phyloP scores from a whole-genome alignment of 2,797 vertebrate genomes.

The Halcyon badia region DNA sequence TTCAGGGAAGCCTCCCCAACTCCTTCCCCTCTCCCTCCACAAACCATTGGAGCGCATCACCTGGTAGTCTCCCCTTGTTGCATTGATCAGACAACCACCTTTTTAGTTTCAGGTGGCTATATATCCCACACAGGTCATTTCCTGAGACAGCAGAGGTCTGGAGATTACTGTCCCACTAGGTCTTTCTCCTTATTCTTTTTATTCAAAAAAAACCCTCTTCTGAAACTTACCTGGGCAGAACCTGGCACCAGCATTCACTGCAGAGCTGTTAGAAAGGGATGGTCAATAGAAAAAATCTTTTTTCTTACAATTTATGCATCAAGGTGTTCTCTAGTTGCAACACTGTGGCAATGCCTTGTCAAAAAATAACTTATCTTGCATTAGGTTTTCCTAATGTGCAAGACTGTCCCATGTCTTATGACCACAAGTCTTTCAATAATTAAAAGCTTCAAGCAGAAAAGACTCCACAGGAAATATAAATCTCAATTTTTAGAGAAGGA shows the following conservation, averaged over 20 bases:
- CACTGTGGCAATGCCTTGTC: neutral
- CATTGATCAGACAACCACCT: neutral
- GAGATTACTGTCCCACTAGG: neutral
- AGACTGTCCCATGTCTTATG: neutral
- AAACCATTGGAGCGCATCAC: neutral
- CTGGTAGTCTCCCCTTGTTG: neutral
- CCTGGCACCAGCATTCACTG: constrained; percentile 8
- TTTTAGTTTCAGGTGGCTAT: neutral
- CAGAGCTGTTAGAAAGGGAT: constrained; percentile 44
- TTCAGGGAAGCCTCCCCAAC: neutral
- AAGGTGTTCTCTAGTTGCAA: neutral
- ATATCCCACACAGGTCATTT: neutral
- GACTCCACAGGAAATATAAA: neutral
- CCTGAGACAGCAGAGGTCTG: neutral
- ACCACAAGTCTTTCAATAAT: neutral
- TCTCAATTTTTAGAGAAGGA: neutral
- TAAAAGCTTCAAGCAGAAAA: neutral
- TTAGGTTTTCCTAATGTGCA: neutral
- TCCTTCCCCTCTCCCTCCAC: neutral
- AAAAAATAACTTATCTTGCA: neutral
- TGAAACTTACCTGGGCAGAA: constrained; percentile 30
- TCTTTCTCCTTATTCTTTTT: neutral
- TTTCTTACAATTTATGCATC: neutral
- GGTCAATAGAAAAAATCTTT: constrained; percentile 20
- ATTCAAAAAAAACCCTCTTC: neutral